Evolutionary conservation across 2,797 vertebrate species (phyloP), one percentile per base, ranked within the genome.

Genomic region (Champsocephalus gunnari): DNA sequence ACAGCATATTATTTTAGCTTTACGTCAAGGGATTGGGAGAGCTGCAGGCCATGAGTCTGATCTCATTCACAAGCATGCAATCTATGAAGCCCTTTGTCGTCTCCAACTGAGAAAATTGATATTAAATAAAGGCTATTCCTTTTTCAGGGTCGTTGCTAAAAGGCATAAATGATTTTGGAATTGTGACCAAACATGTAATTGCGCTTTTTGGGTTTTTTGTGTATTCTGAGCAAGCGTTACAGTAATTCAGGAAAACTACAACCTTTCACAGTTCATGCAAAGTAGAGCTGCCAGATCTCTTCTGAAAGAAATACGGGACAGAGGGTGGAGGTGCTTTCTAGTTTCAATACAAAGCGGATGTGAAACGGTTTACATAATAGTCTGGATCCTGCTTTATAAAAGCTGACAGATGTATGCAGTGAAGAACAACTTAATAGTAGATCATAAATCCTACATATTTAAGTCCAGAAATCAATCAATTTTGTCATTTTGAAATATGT

Each of bases 101-200:
- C 1, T 54, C 38, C 24, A 47, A 50, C 5, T 32, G 43, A n/a
- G 28, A 12, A 14, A 47, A 16, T 13, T 21, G 9, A 44, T 19
- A 53, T 51, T 12, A 50, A 68, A 16, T 17, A 16, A 53, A 1
- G 5, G 4, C 41, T 63, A 45, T 13, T 51, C n/a, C 21, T 51
- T 12, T 62, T 72, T 55, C 10, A 53, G 34, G 43, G 9, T 53
- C 38, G 24, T 48, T 41, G 28, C 9, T 19, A 12, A 63, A 19
- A 75, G 45, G 19, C 10, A 53, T 19, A 5, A 60, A 10, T 17
- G 34, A 56, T 51, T 56, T 68, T 68, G 16, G 64, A 63, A 64
- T 73, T 73, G 58, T 28, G n/a, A 56, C 17, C 34, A 17, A 62
- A 32, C 63, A 21, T 66, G 16, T 62, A 60, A 66, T 63, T 62